phyloP scores from a whole-genome alignment of 2,888 invertebrate genomes.

The Coremacera marginata region DNA sequence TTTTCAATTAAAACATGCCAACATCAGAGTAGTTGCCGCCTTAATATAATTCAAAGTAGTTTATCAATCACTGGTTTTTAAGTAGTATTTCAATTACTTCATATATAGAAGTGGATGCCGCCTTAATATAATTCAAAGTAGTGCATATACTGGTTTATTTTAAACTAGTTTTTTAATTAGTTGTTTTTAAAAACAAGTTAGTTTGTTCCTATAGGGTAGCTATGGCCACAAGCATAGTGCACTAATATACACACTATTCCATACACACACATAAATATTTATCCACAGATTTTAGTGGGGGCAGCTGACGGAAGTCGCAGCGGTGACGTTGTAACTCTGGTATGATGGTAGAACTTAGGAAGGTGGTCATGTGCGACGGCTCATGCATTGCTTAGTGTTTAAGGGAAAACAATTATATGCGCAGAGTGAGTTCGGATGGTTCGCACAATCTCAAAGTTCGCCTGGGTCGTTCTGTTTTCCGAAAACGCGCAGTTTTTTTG shows the following conservation, averaged over 20 bases:
- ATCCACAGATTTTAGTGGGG: neutral
- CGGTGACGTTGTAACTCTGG: neutral
- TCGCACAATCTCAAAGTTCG: conserved; percentile 29
- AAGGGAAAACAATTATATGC: conserved; percentile 29
- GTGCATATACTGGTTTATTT: too few relatives aligned
- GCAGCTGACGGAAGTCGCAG: neutral
- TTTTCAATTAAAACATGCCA: too few relatives aligned
- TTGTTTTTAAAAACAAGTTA: too few relatives aligned
- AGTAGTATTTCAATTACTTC: too few relatives aligned
- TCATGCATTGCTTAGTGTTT: conserved; percentile 16
- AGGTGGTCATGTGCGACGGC: neutral
- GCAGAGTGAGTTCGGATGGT: conserved; percentile 22
- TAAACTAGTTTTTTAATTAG: too few relatives aligned
- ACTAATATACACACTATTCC: neutral
- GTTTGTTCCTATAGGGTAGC: too few relatives aligned
- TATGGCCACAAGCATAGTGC: neutral
- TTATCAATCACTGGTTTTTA: too few relatives aligned
- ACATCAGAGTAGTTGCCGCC: too few relatives aligned
- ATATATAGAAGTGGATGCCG: too few relatives aligned
- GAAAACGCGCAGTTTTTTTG: neutral
- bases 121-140: too few relatives aligned
- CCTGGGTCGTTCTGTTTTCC: neutral
- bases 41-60: too few relatives aligned
- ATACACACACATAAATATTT: neutral
- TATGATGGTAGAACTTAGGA: neutral